Percentiles rank a stretch among this genome's conserved stretches.
Conservation (phyloP, 2,113 vertebrate genomes). For the Indicator maculatus region DNA sequence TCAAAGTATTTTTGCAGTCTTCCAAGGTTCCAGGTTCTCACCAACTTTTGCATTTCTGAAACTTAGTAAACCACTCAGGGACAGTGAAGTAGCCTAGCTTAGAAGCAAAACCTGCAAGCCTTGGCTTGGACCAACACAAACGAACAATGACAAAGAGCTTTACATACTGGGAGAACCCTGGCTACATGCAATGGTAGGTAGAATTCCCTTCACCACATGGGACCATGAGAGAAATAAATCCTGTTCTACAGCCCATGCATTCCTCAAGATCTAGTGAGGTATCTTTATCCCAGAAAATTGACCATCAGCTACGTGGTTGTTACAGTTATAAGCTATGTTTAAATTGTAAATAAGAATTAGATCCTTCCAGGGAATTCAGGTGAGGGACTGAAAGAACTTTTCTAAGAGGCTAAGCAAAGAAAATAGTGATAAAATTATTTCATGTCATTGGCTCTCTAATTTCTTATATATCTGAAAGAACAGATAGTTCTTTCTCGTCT, state of each 20-base stretch:
- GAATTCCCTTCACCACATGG: not conserved
- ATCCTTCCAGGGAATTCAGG: not conserved
- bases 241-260: not conserved
- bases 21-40: not conserved
- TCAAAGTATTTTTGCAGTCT: not conserved
- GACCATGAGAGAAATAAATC: not conserved
- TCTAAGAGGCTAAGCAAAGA: too few species aligned
- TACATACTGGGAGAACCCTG: not conserved
- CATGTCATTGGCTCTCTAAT: too few species aligned
- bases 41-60: not conserved
- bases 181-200: not conserved
- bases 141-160: not conserved
- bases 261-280: not conserved
- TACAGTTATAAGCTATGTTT: too few species aligned
- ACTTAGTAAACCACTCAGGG: not conserved
- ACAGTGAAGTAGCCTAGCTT: not conserved
- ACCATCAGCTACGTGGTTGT: not conserved
- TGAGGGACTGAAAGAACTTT: too few species aligned
- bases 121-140: not conserved
- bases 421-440: too few species aligned
- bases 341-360: too few species aligned
- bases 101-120: not conserved
- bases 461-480: too few species aligned
- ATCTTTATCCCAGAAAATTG: not conserved
- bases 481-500: too few species aligned